Percentiles rank a stretch among this genome's conserved stretches.
Evolutionary conservation across 1,140 invertebrate species (phyloP).

Genomic region (Pogonognathellus flavescens): DNA sequence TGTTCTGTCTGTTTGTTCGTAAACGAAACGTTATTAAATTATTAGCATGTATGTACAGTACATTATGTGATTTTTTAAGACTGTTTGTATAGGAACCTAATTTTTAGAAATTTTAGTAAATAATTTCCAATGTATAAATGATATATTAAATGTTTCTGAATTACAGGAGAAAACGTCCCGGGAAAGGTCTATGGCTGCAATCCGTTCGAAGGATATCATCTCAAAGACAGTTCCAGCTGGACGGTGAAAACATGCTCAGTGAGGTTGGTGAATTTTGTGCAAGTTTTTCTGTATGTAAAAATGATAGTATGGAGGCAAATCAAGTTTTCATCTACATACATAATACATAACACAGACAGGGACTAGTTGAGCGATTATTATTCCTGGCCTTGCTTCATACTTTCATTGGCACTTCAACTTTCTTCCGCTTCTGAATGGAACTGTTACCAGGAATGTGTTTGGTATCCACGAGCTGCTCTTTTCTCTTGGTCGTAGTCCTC

Average conservation of each 20-base stretch:
- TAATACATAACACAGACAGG: background rate
- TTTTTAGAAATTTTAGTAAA: too few species aligned
- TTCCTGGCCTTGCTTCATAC: slow-evolving; percentile 22
- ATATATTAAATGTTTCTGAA: background rate
- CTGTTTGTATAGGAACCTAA: too few species aligned
- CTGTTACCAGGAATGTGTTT: too few species aligned
- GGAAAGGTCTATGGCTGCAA: slow-evolving; percentile 65
- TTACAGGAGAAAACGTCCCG: slow-evolving; percentile 63
- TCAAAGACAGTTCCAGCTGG: slow-evolving; percentile 62
- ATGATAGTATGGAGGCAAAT: too few species aligned
- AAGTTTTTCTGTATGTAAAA: slow-evolving; percentile 6
- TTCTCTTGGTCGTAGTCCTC: background rate
- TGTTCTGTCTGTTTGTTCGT: too few species aligned
- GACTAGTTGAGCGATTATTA: slow-evolving; percentile 21
- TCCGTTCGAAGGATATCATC: slow-evolving; percentile 64
- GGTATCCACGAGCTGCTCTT: background rate
- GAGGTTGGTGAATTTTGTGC: slow-evolving; percentile 54
- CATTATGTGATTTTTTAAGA: too few species aligned
- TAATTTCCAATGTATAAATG: too few species aligned
- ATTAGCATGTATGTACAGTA: too few species aligned
- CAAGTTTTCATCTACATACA: too few species aligned
- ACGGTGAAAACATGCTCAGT: slow-evolving; percentile 54
- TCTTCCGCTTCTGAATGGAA: background rate
- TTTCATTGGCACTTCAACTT: slow-evolving; percentile 45
- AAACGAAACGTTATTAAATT: too few species aligned